Conservation (phyloP, 2,797 vertebrate species). For the Cossypha niveicapilla region DNA sequence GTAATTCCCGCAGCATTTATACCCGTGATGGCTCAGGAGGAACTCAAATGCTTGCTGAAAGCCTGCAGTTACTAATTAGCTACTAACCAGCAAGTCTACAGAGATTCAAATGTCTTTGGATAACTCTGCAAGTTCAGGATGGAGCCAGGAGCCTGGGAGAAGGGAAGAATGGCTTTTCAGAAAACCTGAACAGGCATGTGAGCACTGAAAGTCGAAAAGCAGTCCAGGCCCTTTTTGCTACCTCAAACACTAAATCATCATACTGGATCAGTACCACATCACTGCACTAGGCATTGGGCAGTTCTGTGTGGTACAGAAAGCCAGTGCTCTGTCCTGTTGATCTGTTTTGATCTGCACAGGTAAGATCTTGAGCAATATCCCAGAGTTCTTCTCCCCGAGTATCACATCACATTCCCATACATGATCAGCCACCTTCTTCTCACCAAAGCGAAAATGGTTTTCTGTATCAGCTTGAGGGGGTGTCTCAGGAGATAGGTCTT, state of each 20-base stretch:
- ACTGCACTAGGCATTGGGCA: accelerated
- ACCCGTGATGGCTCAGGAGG: background rate
- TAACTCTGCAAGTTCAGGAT: background rate
- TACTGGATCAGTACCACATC: background rate
- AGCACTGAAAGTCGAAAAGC: background rate
- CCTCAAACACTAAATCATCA: background rate
- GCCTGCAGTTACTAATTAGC: background rate
- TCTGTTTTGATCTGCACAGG: background rate
- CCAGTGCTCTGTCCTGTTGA: background rate
- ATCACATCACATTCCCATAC: background rate
- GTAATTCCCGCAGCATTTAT: background rate
- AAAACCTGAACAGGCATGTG: background rate
- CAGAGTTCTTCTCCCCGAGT: background rate
- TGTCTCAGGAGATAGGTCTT: background rate
- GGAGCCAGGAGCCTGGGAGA: background rate
- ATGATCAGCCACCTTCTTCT: background rate
- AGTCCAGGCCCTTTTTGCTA: accelerated
- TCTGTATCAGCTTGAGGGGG: background rate
- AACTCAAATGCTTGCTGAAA: background rate
- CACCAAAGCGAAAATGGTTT: background rate
- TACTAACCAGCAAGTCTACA: background rate
- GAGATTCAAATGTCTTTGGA: background rate
- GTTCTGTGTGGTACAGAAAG: background rate
- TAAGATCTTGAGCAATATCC: background rate
- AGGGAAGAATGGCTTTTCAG: background rate